Percentiles rank a stretch among this genome's conserved stretches.
These are phyloP conservation scores for Leptopterna dolabrata DNA, from an alignment of 2,888 invertebrate species.

Conservation along the genomic window DNA sequence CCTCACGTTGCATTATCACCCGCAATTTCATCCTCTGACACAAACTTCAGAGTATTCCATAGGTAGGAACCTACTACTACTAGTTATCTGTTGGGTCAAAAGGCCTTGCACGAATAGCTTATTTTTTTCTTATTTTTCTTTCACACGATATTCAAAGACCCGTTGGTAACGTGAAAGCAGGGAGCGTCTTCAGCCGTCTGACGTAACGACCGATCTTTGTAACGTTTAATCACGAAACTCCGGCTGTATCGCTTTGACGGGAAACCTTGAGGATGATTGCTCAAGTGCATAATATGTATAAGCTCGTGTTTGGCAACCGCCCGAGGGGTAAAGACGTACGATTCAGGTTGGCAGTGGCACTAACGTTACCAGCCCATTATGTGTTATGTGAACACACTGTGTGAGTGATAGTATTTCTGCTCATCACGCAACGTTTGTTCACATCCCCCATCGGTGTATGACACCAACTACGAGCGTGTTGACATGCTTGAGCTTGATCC, in stretches of 20 bases:
- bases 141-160: constrained; percentile 42
- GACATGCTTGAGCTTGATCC: no score
- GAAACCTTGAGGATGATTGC: constrained; percentile 29
- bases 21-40: no score
- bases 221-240: constrained; percentile 40
- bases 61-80: not conserved
- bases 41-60: not conserved
- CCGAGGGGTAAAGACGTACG: not conserved
- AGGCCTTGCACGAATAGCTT: constrained; percentile 15
- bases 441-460: no score
- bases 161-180: constrained; percentile 35
- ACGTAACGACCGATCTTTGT: constrained; percentile 36
- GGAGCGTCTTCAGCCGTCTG: constrained; percentile 31
- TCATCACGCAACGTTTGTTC: not conserved
- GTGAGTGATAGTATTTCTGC: not conserved
- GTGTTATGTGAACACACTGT: not conserved
- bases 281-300: constrained; percentile 30
- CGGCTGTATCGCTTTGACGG: not conserved
- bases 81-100: constrained; percentile 12
- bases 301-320: not conserved
- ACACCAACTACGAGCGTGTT: no score
- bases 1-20: no score
- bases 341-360: not conserved
- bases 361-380: not conserved
- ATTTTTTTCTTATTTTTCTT: constrained; percentile 18